A percentile compares a stretch with the other conserved stretches of the same genome.
phyloP scores from a whole-genome alignment of 2,888 invertebrate species.

The Campoletis raptor region DNA sequence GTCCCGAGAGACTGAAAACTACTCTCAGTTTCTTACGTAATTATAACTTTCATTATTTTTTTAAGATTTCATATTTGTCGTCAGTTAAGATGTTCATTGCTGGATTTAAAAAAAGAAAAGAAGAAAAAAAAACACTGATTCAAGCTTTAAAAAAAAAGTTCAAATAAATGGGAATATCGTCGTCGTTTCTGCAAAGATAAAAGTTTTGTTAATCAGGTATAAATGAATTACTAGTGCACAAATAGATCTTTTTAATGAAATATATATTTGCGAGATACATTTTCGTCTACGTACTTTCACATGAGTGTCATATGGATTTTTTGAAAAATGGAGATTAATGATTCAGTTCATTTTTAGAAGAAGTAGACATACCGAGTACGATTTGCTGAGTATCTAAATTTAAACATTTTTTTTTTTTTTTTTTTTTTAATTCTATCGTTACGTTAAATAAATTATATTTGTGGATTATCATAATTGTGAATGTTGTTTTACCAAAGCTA shows the following conservation, averaged over 20 bases:
- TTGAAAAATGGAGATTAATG: neutral
- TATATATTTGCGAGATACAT: neutral
- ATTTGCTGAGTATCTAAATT: slow-evolving; percentile 55
- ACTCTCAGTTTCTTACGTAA: neutral
- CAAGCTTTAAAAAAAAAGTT: neutral
- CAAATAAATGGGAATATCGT: neutral
- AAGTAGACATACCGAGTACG: slow-evolving; percentile 56
- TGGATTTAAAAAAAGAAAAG: too few relatives aligned
- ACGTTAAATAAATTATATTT: neutral
- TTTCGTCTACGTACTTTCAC: neutral
- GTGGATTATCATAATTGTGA: neutral
- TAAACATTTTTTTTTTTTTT: neutral
- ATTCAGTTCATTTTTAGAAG: slow-evolving; percentile 36
- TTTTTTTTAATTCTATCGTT: neutral
- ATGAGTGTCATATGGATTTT: neutral
- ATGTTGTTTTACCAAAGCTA: slow-evolving; percentile 51
- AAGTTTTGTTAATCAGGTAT: neutral
- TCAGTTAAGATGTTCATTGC: neutral
- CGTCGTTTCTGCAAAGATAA: neutral
- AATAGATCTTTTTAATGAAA: neutral
- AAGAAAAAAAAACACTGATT: neutral
- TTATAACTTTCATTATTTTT: neutral
- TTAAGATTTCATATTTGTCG: neutral
- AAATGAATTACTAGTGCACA: neutral
- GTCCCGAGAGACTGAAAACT: neutral